A percentile compares a stretch with the other conserved stretches of the same genome.
Evolutionary conservation across 2,797 vertebrate species (phyloP).

Genomic region (Trachops cirrhosus): DNA sequence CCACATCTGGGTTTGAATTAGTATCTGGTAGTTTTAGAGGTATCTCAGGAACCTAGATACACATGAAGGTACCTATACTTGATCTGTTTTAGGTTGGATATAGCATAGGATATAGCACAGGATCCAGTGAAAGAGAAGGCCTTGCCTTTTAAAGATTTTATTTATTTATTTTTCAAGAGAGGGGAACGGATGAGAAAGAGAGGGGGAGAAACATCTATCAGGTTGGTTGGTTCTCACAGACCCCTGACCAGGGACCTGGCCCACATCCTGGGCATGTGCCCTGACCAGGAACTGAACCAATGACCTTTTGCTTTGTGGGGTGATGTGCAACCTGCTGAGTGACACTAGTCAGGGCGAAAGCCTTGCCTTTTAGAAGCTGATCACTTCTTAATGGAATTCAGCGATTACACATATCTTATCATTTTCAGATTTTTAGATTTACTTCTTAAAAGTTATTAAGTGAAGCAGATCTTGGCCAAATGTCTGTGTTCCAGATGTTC

Average conservation of each 20-base stretch:
- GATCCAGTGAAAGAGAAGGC: background rate
- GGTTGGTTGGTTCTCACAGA: background rate
- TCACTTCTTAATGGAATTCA: background rate
- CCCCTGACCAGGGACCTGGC: background rate
- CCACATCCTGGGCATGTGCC: background rate
- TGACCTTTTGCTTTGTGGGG: background rate
- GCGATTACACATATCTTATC: background rate
- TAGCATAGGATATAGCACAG: background rate
- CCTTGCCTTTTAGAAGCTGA: slow-evolving; percentile 20
- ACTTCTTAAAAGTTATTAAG: slow-evolving; percentile 47
- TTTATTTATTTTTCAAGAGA: background rate
- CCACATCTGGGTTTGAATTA: background rate
- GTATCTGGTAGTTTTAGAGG: background rate
- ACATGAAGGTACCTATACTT: background rate
- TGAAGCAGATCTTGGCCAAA: background rate
- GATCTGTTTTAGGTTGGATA: slow-evolving; percentile 15
- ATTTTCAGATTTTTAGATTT: slow-evolving; percentile 17
- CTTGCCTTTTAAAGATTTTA: slow-evolving; percentile 26
- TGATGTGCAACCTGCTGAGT: background rate
- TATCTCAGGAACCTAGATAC: background rate
- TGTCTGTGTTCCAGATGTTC: background rate
- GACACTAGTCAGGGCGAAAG: background rate
- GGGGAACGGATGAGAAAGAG: background rate
- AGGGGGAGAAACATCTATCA: background rate
- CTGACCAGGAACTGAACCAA: background rate